phyloP scores from a whole-genome alignment of 2,797 vertebrate genomes.

The Rhinogobio ventralis region DNA sequence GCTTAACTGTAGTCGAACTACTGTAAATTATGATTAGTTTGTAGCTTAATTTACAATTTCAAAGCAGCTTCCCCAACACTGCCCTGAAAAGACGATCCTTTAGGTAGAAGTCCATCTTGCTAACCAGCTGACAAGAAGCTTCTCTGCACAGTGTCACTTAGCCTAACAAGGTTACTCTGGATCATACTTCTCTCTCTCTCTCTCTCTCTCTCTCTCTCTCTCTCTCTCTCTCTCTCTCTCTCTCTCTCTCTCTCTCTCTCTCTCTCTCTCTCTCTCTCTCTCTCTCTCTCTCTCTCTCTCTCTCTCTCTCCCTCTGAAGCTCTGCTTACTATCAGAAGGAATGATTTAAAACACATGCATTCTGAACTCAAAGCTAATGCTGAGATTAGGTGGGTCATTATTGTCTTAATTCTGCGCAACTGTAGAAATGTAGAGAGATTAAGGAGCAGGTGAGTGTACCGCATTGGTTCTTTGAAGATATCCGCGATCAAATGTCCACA shows the following conservation, averaged over 20 bases:
- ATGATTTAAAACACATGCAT: conserved; percentile 82
- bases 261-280: no score
- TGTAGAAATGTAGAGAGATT: conserved; percentile 70
- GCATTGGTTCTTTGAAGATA: conserved; percentile 69
- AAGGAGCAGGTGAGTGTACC: conserved; percentile 73
- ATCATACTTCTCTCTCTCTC: conserved; percentile 64
- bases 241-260: conserved; percentile 68
- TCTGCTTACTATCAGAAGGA: conserved; percentile 80
- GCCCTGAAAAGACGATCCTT: conserved; percentile 70
- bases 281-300: conserved; percentile 59
- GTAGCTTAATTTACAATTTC: conserved; percentile 8
- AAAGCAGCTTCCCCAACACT: conserved; percentile 17
- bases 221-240: conserved; percentile 61
- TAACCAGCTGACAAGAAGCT: conserved; percentile 78
- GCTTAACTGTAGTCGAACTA: background rate
- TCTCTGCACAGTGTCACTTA: conserved; percentile 82
- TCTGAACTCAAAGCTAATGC: conserved; percentile 78
- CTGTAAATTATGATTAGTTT: background rate
- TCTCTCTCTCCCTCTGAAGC: conserved; percentile 68
- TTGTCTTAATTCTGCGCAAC: conserved; percentile 76
- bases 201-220: conserved; percentile 68
- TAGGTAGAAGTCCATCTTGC: conserved; percentile 74
- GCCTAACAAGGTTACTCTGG: conserved; percentile 81
- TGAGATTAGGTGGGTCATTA: conserved; percentile 79
- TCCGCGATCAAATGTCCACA: conserved; percentile 70